Evolutionary conservation across 1,140 invertebrate genomes (phyloP).

Genomic region (Drosophila dunni): DNA sequence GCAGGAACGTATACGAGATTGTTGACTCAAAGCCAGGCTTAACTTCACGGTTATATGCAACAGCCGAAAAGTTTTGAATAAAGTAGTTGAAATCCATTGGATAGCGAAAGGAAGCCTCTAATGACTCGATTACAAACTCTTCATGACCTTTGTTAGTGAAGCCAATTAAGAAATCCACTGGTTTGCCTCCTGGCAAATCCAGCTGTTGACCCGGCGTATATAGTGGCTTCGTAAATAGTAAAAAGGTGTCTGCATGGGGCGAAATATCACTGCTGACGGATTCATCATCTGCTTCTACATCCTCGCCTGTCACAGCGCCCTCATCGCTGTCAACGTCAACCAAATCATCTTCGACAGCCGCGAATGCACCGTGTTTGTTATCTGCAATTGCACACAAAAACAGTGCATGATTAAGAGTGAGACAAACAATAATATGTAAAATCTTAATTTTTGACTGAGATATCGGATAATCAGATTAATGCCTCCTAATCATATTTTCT

Average conservation of each 20-base stretch:
- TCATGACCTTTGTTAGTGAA: slow-evolving; percentile 97
- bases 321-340: slow-evolving; percentile 90
- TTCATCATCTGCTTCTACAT: slow-evolving; percentile 89
- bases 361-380: slow-evolving; percentile 87
- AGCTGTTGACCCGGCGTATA: slow-evolving; percentile 78
- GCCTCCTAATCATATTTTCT: too few species aligned
- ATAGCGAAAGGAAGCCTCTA: slow-evolving; percentile 99
- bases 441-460: too few species aligned
- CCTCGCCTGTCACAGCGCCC: slow-evolving; percentile 87
- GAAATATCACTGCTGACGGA: slow-evolving; percentile 90
- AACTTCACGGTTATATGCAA: slow-evolving; percentile 95
- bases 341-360: slow-evolving; percentile 91
- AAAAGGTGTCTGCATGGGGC: slow-evolving; percentile 95
- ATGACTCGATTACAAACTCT: slow-evolving; percentile 95
- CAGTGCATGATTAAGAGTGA: slow-evolving; percentile 41
- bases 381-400: slow-evolving; percentile 82
- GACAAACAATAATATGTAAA: slow-evolving; percentile 17
- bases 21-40: slow-evolving; percentile 97
- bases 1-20: slow-evolving; percentile 97
- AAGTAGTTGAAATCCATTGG: slow-evolving; percentile 99
- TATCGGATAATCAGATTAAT: too few species aligned
- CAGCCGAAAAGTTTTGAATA: slow-evolving; percentile 98
- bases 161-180: slow-evolving; percentile 98
- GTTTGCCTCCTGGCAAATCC: slow-evolving; percentile 89
- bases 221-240: slow-evolving; percentile 95